Base-by-base conservation (phyloP, 2,797 vertebrate genomes). In the Schizothorax lantsangensis region DNA sequence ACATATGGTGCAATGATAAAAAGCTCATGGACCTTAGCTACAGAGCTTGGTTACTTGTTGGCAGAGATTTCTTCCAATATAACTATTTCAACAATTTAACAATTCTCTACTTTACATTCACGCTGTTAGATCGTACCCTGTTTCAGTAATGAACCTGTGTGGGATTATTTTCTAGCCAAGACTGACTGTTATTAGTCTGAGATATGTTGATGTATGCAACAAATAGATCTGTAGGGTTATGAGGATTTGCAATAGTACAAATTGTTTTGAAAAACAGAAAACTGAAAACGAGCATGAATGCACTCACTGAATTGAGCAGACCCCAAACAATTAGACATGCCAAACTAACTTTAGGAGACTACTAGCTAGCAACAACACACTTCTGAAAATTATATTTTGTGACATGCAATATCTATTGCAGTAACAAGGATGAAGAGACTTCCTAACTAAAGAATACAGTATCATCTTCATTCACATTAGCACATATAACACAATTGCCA, bases 101-200 rank as follows among this genome's bases (percentile, higher is more conserved):
- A 66, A 64, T 6, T 62, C 45, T 79, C 62, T 78, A n/a, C 23
- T 84, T 84, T 21, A 43, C 45, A 84, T 79, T 69, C n/a, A 43
- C 79, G 45, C 73, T 40, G 43, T 77, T 54, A 38, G 30, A 78
- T 40, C 6, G 7, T 57, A 68, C 12, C 19, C n/a, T 85, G 38
- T 90, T 92, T 84, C 79, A 87, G 85, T 93, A 92, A 92, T 93
- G 91, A 94, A 93, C 85, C 91, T 93, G 87, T 88, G 26, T 87
- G 90, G 92, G 92, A 93, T 95, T 92, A 92, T 47, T 54, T 92
- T 87, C 75, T 87, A 78, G 80, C 64, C 79, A 81, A 84, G 89
- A 89, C 85, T 88, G 88, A 69, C 59, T 73, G 82, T 87, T 89
- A 90, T 92, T 89, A 91, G 89, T 88, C 87, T 92, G 84, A 83